Evolutionary conservation across 2,888 invertebrate species (phyloP).

Genomic region (Ophion slaviceki): DNA sequence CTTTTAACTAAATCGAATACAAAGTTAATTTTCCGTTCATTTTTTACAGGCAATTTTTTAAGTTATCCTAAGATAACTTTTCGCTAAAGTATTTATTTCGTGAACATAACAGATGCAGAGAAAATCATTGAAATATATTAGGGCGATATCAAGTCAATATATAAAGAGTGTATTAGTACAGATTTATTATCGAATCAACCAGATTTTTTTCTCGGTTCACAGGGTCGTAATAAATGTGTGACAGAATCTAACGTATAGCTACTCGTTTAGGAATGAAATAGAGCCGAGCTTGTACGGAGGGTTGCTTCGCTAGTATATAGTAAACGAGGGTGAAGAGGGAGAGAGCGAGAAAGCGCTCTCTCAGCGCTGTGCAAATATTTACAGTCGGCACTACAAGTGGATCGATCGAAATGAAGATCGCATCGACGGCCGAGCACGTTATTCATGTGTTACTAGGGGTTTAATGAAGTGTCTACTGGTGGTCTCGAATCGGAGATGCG

Average conservation of each 20-base stretch:
- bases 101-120: neutral
- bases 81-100: neutral
- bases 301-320: slow-evolving; percentile 8
- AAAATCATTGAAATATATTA: neutral
- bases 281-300: slow-evolving; percentile 37
- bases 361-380: slow-evolving; percentile 45
- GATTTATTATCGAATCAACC: neutral
- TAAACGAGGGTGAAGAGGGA: slow-evolving; percentile 30
- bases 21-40: neutral
- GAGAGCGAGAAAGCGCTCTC: slow-evolving; percentile 39
- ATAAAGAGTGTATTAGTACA: neutral
- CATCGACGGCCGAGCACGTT: slow-evolving; percentile 48
- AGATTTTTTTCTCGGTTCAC: slow-evolving; percentile 1
- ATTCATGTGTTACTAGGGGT: slow-evolving; percentile 18
- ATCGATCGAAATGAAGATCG: slow-evolving; percentile 46
- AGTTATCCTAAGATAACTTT: neutral
- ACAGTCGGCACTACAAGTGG: slow-evolving; percentile 40
- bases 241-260: slow-evolving; percentile 16
- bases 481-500: slow-evolving; percentile 20
- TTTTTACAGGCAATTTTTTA: too few species aligned
- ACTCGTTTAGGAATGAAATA: slow-evolving; percentile 20
- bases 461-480: slow-evolving; percentile 28
- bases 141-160: neutral
- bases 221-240: neutral
- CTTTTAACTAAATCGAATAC: neutral